These are phyloP conservation scores for Neuroterus valhalla DNA, from an alignment of 1,140 invertebrate species.

Conservation along the genomic window DNA sequence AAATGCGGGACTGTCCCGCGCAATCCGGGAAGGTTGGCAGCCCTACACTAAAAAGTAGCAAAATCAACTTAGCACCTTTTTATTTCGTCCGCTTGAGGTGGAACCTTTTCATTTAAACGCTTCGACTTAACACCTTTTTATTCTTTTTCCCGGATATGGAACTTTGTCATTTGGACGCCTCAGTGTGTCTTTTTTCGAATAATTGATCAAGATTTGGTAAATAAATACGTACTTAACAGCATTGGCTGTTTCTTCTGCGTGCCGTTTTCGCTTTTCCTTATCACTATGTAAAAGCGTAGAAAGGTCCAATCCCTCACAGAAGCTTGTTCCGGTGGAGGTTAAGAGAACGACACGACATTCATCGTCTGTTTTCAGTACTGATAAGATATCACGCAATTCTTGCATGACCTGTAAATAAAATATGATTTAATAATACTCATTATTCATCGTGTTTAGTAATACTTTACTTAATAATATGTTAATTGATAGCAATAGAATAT, in stretches of 20 bases:
- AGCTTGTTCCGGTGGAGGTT: constrained; percentile 78
- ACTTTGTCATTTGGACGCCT: too few species aligned
- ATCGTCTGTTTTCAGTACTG: constrained; percentile 77
- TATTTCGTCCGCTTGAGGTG: too few species aligned
- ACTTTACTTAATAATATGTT: constrained; percentile 3
- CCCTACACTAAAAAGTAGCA: too few species aligned
- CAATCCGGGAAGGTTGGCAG: too few species aligned
- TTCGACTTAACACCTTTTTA: too few species aligned
- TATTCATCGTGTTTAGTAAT: background rate
- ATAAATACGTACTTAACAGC: constrained; percentile 79
- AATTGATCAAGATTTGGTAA: background rate
- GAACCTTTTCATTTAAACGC: too few species aligned
- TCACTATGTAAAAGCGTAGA: constrained; percentile 77
- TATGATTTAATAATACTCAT: too few species aligned
- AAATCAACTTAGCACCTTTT: too few species aligned
- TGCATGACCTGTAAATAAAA: constrained; percentile 76
- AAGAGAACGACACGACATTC: constrained; percentile 80
- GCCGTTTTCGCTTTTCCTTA: constrained; percentile 76
- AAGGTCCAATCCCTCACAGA: constrained; percentile 85
- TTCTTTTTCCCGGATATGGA: too few species aligned
- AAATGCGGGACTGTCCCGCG: too few species aligned
- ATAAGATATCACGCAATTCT: constrained; percentile 79
- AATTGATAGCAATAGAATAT: constrained; percentile 6
- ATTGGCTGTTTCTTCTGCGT: constrained; percentile 77
- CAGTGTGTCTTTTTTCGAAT: background rate